phyloP scores from a whole-genome alignment of 2,113 vertebrate genomes.

The Oceanites oceanicus region DNA sequence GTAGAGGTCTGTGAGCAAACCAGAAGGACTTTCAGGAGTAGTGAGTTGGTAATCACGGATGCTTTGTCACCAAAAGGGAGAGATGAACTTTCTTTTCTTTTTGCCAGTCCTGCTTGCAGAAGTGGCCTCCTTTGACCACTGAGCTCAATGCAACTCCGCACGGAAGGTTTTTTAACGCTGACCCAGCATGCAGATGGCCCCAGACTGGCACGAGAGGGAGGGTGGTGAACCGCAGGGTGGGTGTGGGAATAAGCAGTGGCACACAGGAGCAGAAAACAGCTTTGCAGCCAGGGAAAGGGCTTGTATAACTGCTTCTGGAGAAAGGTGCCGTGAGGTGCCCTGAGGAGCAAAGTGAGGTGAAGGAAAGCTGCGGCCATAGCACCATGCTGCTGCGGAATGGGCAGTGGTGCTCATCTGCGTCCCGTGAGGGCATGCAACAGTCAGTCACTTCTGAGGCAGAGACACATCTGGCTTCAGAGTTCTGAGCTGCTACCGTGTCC shows the following conservation, averaged over 20 bases:
- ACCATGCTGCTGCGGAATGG: background rate
- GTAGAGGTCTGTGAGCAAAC: background rate
- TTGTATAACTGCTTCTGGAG: background rate
- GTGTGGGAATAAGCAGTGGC: background rate
- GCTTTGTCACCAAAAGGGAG: background rate
- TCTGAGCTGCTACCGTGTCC: background rate
- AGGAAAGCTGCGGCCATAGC: background rate
- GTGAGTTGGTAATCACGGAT: background rate
- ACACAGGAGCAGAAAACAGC: background rate
- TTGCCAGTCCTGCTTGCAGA: background rate
- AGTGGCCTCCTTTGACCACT: background rate
- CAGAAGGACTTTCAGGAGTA: background rate
- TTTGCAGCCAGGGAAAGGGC: background rate
- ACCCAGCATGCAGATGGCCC: background rate
- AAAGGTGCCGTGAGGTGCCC: background rate
- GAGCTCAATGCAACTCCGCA: background rate
- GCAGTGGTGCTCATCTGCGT: background rate
- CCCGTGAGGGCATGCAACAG: background rate
- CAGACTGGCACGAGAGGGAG: background rate
- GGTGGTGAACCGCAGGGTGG: background rate
- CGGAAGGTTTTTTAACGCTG: background rate
- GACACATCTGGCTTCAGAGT: background rate
- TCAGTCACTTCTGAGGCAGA: background rate
- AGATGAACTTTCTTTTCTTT: background rate
- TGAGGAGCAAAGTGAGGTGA: background rate